Conservation (phyloP, 2,888 invertebrate species). For the Eupeodes latifasciatus region DNA sequence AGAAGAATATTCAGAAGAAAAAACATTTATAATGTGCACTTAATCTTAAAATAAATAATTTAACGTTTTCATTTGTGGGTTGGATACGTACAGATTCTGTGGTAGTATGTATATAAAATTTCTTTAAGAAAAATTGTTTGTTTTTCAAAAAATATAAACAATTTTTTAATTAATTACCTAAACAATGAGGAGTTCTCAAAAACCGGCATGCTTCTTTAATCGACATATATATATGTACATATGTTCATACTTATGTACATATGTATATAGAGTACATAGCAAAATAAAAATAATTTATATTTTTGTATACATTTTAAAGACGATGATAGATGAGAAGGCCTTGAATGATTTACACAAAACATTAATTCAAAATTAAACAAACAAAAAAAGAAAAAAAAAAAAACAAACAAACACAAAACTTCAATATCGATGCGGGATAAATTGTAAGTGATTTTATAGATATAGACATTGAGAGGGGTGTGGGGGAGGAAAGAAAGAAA, state of each 20-base stretch:
- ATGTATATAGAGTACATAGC: no score
- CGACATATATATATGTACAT: neutral
- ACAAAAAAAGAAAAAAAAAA: slow-evolving; percentile 27
- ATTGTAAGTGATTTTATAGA: slow-evolving; percentile 6
- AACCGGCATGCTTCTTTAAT: neutral
- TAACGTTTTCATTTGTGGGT: neutral
- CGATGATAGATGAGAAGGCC: slow-evolving; percentile 15
- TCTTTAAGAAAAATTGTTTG: slow-evolving; percentile 19
- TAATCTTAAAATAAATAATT: slow-evolving; percentile 16
- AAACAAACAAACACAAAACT: slow-evolving; percentile 17
- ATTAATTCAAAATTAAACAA: slow-evolving; percentile 12
- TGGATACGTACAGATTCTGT: neutral
- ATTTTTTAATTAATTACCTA: slow-evolving; percentile 56
- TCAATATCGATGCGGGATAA: slow-evolving; percentile 24
- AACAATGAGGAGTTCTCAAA: slow-evolving; percentile 48
- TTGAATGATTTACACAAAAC: slow-evolving; percentile 35
- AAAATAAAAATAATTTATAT: neutral
- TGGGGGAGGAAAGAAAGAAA: neutral
- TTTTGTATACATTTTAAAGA: slow-evolving; percentile 21
- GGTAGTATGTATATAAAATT: neutral
- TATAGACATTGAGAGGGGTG: neutral
- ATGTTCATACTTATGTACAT: no score
- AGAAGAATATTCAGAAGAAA: no score
- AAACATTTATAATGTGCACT: neutral
- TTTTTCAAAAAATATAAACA: slow-evolving; percentile 60